These are phyloP conservation scores for Darevskia nairensis DNA, from an alignment of 2,797 vertebrate species.

Conservation along the genomic window DNA sequence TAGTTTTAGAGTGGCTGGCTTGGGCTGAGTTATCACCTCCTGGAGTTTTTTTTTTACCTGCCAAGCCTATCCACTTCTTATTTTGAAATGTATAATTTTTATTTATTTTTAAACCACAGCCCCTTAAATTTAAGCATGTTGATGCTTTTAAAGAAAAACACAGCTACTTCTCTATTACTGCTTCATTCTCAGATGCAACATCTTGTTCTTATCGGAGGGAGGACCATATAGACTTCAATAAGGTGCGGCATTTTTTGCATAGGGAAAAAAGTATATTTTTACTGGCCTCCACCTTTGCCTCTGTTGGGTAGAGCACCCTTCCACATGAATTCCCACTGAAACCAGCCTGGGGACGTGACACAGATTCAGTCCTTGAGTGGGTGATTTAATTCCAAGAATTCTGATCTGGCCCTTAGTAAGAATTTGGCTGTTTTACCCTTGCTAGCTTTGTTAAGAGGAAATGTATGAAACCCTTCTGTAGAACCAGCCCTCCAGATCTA, in stretches of 20 bases:
- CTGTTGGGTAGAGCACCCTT: not conserved
- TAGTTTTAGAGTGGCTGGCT: not conserved
- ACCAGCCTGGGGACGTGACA: not conserved
- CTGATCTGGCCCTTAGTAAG: constrained; percentile 34
- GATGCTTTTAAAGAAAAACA: not conserved
- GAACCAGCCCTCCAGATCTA: constrained; percentile 70
- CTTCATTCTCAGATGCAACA: not conserved
- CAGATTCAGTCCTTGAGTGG: not conserved
- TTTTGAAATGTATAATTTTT: not conserved
- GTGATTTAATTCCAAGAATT: constrained; percentile 23
- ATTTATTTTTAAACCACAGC: not conserved
- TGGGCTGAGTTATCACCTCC: not conserved
- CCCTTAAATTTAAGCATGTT: not conserved
- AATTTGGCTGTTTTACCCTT: constrained; percentile 27
- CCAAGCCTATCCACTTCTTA: not conserved
- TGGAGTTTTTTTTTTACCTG: not conserved
- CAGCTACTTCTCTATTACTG: not conserved
- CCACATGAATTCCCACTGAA: constrained; percentile 16
- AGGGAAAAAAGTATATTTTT: not conserved
- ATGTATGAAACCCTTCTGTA: constrained; percentile 69
- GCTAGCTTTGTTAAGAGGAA: constrained; percentile 22
- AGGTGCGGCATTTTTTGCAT: not conserved
- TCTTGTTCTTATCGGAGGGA: not conserved
- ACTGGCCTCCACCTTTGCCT: not conserved
- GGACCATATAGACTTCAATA: not conserved